Evolutionary conservation across 2,888 invertebrate genomes (phyloP).

Genomic region (Lissocephala sabroskyi): DNA sequence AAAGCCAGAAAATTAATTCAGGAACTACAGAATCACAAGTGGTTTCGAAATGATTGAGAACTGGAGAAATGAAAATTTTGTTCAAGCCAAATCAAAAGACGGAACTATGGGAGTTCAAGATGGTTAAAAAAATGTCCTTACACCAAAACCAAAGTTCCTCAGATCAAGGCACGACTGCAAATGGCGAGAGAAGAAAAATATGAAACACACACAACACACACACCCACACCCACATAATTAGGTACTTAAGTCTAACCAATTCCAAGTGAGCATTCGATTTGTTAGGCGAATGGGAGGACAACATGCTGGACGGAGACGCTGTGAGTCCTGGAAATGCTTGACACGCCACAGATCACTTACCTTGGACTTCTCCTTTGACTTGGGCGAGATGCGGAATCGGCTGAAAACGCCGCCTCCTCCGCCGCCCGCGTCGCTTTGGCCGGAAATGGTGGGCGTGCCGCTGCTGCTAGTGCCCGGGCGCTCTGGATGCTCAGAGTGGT

Average conservation of each 20-base stretch:
- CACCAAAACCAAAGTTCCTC: conserved; percentile 73
- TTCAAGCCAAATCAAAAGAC: conserved; percentile 10
- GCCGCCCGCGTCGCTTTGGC: conserved; percentile 35
- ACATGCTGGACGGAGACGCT: not conserved
- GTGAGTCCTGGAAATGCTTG: not conserved
- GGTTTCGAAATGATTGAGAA: too few species aligned
- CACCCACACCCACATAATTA: conserved; percentile 9
- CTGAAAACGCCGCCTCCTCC: conserved; percentile 72
- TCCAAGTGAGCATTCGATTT: too few species aligned
- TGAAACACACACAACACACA: conserved; percentile 22
- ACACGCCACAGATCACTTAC: conserved; percentile 68
- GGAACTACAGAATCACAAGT: too few species aligned
- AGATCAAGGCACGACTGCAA: conserved; percentile 77
- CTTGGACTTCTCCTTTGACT: conserved; percentile 78
- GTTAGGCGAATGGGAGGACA: not conserved
- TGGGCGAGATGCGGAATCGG: conserved; percentile 77
- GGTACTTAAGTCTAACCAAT: conserved; percentile 13
- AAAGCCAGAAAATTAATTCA: not conserved
- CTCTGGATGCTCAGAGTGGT: conserved; percentile 78
- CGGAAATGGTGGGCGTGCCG: conserved; percentile 54
- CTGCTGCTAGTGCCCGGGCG: conserved; percentile 73
- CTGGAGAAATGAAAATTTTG: conserved; percentile 5
- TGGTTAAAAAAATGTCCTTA: conserved; percentile 54
- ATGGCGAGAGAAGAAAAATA: conserved; percentile 40
- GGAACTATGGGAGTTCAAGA: too few species aligned